These are phyloP conservation scores for Leistus spinibarbis DNA, from an alignment of 2,888 invertebrate genomes.

Conservation along the genomic window DNA sequence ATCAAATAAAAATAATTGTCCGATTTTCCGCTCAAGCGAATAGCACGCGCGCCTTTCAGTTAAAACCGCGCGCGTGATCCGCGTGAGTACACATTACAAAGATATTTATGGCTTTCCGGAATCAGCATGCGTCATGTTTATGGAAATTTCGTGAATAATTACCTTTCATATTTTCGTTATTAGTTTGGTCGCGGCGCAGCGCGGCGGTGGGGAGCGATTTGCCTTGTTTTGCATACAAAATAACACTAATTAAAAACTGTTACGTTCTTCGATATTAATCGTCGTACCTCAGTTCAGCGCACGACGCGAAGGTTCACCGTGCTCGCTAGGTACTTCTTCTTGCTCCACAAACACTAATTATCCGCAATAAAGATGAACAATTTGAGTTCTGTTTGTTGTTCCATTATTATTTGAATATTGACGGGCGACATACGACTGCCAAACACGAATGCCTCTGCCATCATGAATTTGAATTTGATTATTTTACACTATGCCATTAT, in stretches of 20 bases:
- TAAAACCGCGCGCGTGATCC: background rate
- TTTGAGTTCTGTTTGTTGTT: background rate
- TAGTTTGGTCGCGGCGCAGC: slow-evolving; percentile 23
- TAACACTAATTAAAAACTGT: slow-evolving; percentile 39
- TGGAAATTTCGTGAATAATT: slow-evolving; percentile 41
- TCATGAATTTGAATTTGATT: background rate
- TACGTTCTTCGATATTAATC: slow-evolving; percentile 30
- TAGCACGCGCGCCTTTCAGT: background rate
- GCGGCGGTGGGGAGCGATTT: slow-evolving; percentile 18
- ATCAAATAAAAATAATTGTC: background rate
- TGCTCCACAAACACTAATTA: slow-evolving; percentile 26
- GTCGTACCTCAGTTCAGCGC: too few species aligned
- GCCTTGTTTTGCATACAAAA: slow-evolving; percentile 36
- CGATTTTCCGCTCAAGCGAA: background rate
- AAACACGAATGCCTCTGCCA: background rate
- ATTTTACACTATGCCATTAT: background rate
- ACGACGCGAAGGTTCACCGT: slow-evolving; percentile 14
- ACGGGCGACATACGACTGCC: background rate
- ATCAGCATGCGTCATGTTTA: slow-evolving; percentile 42
- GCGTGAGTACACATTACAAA: slow-evolving; percentile 33
- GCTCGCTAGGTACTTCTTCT: background rate
- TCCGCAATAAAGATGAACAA: slow-evolving; percentile 28
- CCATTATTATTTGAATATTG: background rate
- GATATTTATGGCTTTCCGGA: slow-evolving; percentile 41
- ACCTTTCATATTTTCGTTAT: slow-evolving; percentile 37